Conservation (phyloP, 2,113 vertebrate species). For the Pygoscelis antarcticus region DNA sequence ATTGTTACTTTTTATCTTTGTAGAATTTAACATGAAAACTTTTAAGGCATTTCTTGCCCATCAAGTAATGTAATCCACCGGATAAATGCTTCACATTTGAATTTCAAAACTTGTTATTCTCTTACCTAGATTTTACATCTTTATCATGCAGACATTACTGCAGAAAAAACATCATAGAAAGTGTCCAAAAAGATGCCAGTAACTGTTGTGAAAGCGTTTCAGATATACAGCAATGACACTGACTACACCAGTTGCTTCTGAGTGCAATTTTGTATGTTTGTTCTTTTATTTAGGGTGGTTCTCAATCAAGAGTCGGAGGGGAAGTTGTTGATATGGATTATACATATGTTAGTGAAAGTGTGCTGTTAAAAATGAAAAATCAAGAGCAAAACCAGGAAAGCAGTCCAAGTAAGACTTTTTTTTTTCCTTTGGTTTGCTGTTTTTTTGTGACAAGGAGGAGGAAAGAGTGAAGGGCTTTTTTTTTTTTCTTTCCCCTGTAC, state of each 20-base stretch:
- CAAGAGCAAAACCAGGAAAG: constrained; percentile 56
- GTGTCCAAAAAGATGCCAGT: neutral
- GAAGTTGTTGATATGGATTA: constrained; percentile 86
- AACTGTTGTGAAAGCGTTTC: neutral
- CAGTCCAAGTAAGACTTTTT: constrained; percentile 65
- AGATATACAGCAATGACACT: neutral
- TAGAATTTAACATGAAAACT: neutral
- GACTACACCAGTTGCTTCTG: neutral
- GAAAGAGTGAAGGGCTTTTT: neutral
- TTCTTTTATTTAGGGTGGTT: constrained; percentile 51
- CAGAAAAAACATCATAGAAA: neutral
- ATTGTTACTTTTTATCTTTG: neutral
- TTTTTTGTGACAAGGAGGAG: neutral
- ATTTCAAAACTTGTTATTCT: neutral
- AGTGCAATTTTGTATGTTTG: neutral
- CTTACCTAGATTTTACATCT: neutral
- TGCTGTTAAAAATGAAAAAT: constrained; percentile 78
- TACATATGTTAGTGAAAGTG: constrained; percentile 89
- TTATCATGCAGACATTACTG: neutral
- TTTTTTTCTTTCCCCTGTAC: neutral
- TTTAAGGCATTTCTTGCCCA: neutral
- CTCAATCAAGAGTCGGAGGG: constrained; percentile 59
- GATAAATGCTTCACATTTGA: neutral
- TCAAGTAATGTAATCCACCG: neutral
- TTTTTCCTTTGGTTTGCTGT: neutral